These are phyloP conservation scores for Numida meleagris DNA, from an alignment of 2,113 vertebrate species.

Conservation along the genomic window DNA sequence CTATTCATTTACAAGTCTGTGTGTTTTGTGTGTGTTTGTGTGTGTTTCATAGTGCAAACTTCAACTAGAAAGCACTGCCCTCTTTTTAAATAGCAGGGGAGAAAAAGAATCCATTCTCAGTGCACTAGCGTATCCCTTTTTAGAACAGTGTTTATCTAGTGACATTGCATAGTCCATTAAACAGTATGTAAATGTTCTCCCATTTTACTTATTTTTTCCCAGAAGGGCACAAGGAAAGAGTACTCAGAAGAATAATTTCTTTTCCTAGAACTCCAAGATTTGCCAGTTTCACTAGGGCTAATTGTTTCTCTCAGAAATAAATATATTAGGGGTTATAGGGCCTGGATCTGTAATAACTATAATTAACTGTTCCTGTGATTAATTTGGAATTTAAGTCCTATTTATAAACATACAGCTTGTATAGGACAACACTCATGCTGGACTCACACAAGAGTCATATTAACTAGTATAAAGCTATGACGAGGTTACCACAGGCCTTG, in stretches of 20 bases:
- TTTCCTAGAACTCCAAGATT: background rate
- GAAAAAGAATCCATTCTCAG: background rate
- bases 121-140: background rate
- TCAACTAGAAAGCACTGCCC: background rate
- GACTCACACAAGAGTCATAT: background rate
- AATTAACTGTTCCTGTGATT: background rate
- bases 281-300: background rate
- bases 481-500: background rate
- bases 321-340: background rate
- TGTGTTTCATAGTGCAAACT: background rate
- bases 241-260: background rate
- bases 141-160: background rate
- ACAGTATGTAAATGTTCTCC: background rate
- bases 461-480: background rate
- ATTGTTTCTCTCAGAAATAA: background rate
- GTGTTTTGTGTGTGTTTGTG: background rate
- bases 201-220: background rate
- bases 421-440: background rate
- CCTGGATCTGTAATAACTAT: background rate
- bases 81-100: background rate
- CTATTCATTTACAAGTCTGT: background rate
- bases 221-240: background rate
- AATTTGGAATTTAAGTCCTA: constrained; percentile 12
- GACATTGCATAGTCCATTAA: background rate
- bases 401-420: background rate